Base-by-base conservation (phyloP, 2,888 invertebrate genomes). In the Myopa tessellatipennis region DNA sequence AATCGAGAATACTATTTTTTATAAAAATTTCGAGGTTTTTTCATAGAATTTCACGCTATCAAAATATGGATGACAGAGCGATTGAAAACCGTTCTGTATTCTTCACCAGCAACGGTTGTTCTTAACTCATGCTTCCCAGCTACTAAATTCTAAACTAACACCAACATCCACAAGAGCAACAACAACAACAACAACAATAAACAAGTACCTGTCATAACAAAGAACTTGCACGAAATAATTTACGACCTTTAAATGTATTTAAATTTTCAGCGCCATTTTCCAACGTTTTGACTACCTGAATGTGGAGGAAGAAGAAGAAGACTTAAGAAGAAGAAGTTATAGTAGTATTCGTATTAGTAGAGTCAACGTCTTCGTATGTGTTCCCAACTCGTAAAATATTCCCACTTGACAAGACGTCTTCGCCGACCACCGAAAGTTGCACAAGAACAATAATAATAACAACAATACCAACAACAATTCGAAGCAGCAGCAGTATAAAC, bases 221-320 rank as follows among this genome's bases (percentile, higher is more conserved):
- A 75, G 40, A 74, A 74, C 74, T 75, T 45, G 69, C 14, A 50
- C 36, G 68, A 69, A 58, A 75, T 75, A 75, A 75, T 75, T 75
- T 75, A 75, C 75, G 75, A 75, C 34, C 60, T 45, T 45, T 38
- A 18, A 61, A 61, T 68, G 67, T 75, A 75, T 75, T 75, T 75
- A 75, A 75, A 75, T 75, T 68, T 69, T 68, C 68, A 68, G 12
- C 75, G 60, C 75, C 75, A 75, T 75, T 69, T 69, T 75, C n/a
- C 68, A 40, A 60, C 55, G 67, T 61, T 16, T 40, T n/a, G 38
- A 34, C 26, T 18, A 70, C 14, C 14, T 14, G 55, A 55, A 55
- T 10, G 55, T 55, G 55, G 55, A n/a, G 16, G 10, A n/a, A 12
- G 55, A 4, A n/a, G 55, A 55, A 55, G 55, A n/a, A 16, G n/a